These are phyloP conservation scores for Ivindomyrus marchei DNA, from an alignment of 2,113 vertebrate genomes.

Conservation along the genomic window DNA sequence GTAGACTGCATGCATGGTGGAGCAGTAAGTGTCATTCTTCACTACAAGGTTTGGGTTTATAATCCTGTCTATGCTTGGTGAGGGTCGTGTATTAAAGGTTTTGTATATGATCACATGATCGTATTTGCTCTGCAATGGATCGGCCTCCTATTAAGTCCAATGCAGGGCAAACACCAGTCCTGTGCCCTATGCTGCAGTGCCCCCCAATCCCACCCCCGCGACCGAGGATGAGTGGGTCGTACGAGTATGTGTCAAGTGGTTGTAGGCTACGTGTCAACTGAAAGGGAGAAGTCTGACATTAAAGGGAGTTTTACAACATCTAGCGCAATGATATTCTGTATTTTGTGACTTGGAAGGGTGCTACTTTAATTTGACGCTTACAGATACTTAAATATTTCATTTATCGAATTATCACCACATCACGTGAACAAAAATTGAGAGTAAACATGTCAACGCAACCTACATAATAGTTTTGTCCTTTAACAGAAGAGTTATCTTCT, in stretches of 20 bases:
- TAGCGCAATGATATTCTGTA: background rate
- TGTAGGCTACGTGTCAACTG: background rate
- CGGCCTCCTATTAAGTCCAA: background rate
- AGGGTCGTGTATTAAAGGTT: background rate
- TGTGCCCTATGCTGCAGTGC: background rate
- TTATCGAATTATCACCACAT: background rate
- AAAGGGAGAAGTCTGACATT: background rate
- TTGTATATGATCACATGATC: background rate
- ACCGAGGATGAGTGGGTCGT: background rate
- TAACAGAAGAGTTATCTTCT: constrained; percentile 43
- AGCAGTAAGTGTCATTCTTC: background rate
- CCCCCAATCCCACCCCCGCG: background rate
- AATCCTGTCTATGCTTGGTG: background rate
- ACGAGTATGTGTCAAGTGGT: background rate
- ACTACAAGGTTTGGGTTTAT: background rate
- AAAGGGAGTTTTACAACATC: background rate
- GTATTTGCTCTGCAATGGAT: background rate
- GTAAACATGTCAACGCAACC: background rate
- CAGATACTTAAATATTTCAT: background rate
- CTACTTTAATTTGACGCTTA: background rate
- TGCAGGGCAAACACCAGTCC: background rate
- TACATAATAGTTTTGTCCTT: constrained; percentile 34
- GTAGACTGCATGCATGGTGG: background rate
- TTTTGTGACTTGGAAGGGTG: background rate
- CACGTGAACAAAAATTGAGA: background rate